A percentile compares a stretch with the other conserved stretches of the same genome.
These are phyloP conservation scores for Manis pentadactyla DNA, from an alignment of 2,797 vertebrate species.

Conservation along the genomic window DNA sequence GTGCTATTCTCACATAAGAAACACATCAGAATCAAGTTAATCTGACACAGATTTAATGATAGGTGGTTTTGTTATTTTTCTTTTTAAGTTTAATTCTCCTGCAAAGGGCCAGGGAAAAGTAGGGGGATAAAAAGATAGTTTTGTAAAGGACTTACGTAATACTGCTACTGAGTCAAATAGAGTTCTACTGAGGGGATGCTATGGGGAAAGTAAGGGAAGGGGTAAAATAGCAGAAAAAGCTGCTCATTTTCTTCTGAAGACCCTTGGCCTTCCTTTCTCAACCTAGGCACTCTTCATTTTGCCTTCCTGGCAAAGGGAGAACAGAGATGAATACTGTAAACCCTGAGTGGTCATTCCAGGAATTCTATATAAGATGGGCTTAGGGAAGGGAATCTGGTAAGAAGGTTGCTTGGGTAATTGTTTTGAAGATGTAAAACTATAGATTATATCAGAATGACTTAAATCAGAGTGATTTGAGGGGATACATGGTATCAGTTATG, in stretches of 20 bases:
- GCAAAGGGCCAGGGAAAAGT: background rate
- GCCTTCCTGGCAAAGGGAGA: background rate
- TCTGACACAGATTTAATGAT: background rate
- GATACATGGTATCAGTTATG: background rate
- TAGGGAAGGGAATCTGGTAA: background rate
- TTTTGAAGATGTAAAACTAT: background rate
- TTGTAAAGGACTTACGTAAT: background rate
- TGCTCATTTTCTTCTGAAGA: background rate
- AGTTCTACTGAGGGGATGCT: background rate
- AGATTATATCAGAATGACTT: background rate
- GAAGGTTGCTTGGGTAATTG: background rate
- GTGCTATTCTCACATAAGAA: background rate
- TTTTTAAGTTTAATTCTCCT: conserved; percentile 2
- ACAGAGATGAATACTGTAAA: background rate
- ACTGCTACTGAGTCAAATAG: background rate
- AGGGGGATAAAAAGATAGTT: background rate
- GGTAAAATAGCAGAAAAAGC: background rate
- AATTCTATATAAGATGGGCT: background rate
- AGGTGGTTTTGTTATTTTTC: conserved; percentile 27
- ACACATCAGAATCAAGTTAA: background rate
- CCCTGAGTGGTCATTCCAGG: background rate
- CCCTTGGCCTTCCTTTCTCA: background rate
- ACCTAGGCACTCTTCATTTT: background rate
- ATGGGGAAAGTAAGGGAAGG: background rate
- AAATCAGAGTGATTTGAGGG: background rate